Evolutionary conservation across 2,888 invertebrate species (phyloP), one percentile per base, ranked within the genome.

Genomic region (Zootermopsis nevadensis): DNA sequence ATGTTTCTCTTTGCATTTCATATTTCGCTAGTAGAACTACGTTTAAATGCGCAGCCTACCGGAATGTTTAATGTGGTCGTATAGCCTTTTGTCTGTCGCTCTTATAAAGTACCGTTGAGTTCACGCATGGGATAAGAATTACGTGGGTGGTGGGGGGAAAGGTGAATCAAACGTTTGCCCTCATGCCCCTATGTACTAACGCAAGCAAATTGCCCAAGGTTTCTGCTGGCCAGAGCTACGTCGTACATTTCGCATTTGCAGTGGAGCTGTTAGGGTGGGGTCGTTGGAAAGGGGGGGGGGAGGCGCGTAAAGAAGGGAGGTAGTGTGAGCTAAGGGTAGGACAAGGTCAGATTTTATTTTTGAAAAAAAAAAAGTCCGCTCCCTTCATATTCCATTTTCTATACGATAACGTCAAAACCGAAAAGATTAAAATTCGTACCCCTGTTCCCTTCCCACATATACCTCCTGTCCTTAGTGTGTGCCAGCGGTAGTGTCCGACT

Each of bases 391-490:
- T 55, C 77, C 77, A 77, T 77, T 77, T 77, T 77, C 69, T 72
- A 53, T 72, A 72, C 72, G 81, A 81, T 81, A 81, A 81, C 72
- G 81, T 81, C 81, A 81, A 81, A 81, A 69, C 69, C 72, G 72
- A 81, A 72, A 81, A 81, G 81, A 81, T 81, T 81, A 81, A 81
- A 81, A 81, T 81, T 69, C 81, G 81, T 48, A 31, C 53, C 72
- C 31, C 22, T 53, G 55, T 33, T 30, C 77, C 77, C 48, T 76
- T 76, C 27, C 76, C 76, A 77, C 33, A 77, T 77, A 55, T 55
- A 77, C 33, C 53, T 53, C 77, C 77, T 74, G 55, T 55, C 33
- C 53, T 55, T 77, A 69, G 33, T 22, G 10, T 33, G 31, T 55
- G 53, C 31, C 77, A 77, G 48, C 31, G 38, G 30, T 77, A 30